phyloP scores from a whole-genome alignment of 2,888 invertebrate genomes.

The Mellilla xanthometata region DNA sequence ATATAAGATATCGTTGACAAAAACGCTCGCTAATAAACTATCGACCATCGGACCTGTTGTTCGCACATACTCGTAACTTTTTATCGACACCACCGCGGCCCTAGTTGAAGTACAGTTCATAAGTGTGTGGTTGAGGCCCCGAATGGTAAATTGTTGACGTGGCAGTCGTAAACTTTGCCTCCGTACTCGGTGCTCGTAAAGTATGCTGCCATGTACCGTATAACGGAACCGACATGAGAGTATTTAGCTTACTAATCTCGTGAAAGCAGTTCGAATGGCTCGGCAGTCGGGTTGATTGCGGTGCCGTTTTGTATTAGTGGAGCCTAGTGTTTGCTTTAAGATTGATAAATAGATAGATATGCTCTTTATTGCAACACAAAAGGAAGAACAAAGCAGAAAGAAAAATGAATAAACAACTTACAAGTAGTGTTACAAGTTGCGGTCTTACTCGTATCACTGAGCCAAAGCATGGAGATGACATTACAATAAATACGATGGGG shows the following conservation, averaged over 20 bases:
- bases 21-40: not conserved
- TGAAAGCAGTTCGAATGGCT: slow-evolving; percentile 15
- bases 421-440: no score
- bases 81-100: slow-evolving; percentile 13
- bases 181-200: slow-evolving; percentile 39
- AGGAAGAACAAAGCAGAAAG: no score
- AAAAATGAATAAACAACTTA: no score
- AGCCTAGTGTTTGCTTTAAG: no score
- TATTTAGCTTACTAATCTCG: slow-evolving; percentile 29
- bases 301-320: no score
- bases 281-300: no score
- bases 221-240: slow-evolving; percentile 20
- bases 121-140: slow-evolving; percentile 40
- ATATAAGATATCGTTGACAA: no score
- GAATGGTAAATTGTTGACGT: slow-evolving; percentile 45
- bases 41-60: not conserved
- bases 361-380: no score
- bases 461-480: no score
- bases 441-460: no score
- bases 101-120: slow-evolving; percentile 39
- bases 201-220: slow-evolving; percentile 33
- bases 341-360: no score
- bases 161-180: slow-evolving; percentile 41
- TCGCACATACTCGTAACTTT: slow-evolving; percentile 2
- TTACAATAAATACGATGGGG: no score